Percentiles rank a stretch among this genome's conserved stretches.
These are phyloP conservation scores for Betta splendens DNA, from an alignment of 2,797 vertebrate species.

Conservation along the genomic window DNA sequence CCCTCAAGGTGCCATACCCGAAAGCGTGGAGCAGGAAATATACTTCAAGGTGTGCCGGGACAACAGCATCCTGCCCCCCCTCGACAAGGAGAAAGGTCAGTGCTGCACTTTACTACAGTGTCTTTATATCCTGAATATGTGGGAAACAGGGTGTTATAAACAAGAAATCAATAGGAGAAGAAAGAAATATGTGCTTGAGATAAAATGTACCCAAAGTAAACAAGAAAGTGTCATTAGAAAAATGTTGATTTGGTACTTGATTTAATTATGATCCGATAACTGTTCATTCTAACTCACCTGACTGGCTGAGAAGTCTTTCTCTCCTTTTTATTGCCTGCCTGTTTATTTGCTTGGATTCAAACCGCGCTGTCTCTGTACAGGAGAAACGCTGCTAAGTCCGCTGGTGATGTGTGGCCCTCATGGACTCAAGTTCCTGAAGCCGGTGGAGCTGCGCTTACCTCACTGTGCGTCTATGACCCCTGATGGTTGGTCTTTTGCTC, in stretches of 20 bases:
- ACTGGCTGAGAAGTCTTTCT: constrained; percentile 9
- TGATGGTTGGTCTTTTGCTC: constrained; percentile 99
- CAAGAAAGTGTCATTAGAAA: no score
- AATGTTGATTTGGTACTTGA: no score
- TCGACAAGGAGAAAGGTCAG: constrained; percentile 99
- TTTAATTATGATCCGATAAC: constrained; percentile 28
- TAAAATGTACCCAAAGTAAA: background rate
- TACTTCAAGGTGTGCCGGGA: constrained; percentile 99
- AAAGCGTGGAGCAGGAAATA: constrained; percentile 97
- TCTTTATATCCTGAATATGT: constrained; percentile 13
- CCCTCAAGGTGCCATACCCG: constrained; percentile 96
- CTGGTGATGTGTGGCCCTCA: constrained; percentile 98
- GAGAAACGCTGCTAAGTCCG: constrained; percentile 97
- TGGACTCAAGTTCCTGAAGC: constrained; percentile 99
- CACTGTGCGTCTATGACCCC: constrained; percentile 99
- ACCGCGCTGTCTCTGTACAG: constrained; percentile 68
- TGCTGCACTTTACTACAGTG: background rate
- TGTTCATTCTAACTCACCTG: constrained; percentile 14
- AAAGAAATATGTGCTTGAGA: no score
- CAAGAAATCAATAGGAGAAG: background rate
- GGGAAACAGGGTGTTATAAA: background rate
- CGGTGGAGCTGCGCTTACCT: constrained; percentile 98
- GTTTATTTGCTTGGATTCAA: constrained; percentile 30
- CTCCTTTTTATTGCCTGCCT: constrained; percentile 17
- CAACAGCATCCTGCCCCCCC: constrained; percentile 97